Evolutionary conservation across 2,888 invertebrate species (phyloP), one percentile per base, ranked within the genome.

Genomic region (Diabrotica balteata): DNA sequence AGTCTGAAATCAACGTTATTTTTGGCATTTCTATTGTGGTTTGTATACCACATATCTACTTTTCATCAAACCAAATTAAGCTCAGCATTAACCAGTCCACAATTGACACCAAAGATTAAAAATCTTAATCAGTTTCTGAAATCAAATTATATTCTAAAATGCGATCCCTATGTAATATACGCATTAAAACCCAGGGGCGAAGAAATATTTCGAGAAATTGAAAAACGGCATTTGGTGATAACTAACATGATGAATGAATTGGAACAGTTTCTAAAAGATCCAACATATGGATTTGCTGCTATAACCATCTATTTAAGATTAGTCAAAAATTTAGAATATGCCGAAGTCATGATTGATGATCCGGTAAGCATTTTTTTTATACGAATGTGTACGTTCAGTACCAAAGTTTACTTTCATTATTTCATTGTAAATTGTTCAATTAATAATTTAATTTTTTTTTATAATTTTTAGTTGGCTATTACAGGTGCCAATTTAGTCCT

Each of bases 61-160:
- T 61, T 61, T 10, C 52, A 61, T n/a, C 61, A 61, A 61, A 61
- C 61, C 5, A 45, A 52, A 22, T 44, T 61, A 10, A 61, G 61
- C 45, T 52, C 52, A 32, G 44, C 51, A 22, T 17, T 61, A 4
- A 45, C 61, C 7, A 45, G 10, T 7, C 61, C 61, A 5, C 32
- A 1, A 1, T 22, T 53, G 42, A 44, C 52, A 11, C 61, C 61
- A 7, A 61, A 61, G 46, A 44, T 61, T 11, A 61, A 45, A 32
- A 61, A 44, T 45, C 8, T 61, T 7, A 22, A 61, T 42, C 45
- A 61, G 17, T 61, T 50, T 45, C n/a, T 61, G 32, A 32, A 32
- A 32, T 32, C 32, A 32, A 32, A 32, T 32, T 32, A 2, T 32
- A 32, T 32, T 32, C 5, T 32, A 4, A 9, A 17, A 44, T 10